phyloP scores from a whole-genome alignment of 1,140 invertebrate genomes.

The Batillaria attramentaria region DNA sequence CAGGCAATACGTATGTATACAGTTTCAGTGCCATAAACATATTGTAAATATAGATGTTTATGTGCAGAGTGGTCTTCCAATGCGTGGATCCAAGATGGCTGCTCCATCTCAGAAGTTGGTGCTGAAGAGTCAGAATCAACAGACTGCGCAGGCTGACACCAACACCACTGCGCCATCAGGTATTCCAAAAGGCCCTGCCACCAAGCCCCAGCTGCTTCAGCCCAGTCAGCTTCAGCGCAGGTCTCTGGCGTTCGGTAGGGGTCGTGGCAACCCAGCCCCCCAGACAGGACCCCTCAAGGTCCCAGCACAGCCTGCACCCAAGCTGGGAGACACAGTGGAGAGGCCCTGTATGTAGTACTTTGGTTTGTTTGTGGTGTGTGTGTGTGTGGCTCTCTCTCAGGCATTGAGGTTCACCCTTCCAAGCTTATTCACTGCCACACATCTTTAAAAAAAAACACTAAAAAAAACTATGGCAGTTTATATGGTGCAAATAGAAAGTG shows the following conservation, averaged over 20 bases:
- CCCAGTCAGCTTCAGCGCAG: slow-evolving; percentile 39
- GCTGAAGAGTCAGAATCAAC: neutral
- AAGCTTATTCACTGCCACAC: neutral
- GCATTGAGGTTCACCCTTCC: neutral
- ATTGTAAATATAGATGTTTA: no score
- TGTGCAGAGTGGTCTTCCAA: slow-evolving; percentile 15
- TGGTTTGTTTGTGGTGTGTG: neutral
- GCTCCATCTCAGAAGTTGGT: neutral
- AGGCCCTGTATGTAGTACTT: slow-evolving; percentile 12
- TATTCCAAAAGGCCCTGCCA: slow-evolving; percentile 31
- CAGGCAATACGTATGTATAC: no score
- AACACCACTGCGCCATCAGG: slow-evolving; percentile 13
- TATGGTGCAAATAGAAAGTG: neutral
- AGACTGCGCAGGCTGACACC: neutral
- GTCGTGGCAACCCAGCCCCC: neutral
- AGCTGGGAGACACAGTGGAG: slow-evolving; percentile 21
- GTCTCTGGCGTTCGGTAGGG: slow-evolving; percentile 8
- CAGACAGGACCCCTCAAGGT: slow-evolving; percentile 19
- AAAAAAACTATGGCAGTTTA: neutral
- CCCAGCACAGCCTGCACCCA: neutral
- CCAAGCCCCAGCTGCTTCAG: slow-evolving; percentile 42
- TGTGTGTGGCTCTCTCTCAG: neutral
- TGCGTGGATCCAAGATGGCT: slow-evolving; percentile 2
- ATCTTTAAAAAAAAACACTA: neutral
- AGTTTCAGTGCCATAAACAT: no score